phyloP scores from a whole-genome alignment of 2,888 invertebrate species.

The Syrista parreyssii region DNA sequence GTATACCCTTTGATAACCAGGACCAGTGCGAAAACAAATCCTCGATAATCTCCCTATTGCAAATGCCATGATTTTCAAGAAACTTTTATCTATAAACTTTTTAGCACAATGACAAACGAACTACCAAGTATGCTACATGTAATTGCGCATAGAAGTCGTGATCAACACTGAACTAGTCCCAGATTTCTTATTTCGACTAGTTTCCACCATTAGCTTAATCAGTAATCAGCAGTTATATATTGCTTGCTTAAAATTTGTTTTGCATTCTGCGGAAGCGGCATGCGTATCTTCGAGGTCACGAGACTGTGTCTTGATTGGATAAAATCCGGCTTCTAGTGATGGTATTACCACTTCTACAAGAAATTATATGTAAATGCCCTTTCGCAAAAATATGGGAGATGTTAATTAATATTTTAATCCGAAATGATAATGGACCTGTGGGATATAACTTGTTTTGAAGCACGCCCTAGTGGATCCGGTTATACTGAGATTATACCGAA shows the following conservation, averaged over 20 bases:
- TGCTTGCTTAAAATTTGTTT: constrained; percentile 28
- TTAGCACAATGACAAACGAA: background rate
- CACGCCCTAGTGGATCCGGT: no score
- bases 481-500: no score
- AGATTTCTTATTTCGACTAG: no score
- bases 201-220: constrained; percentile 10
- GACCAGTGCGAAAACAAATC: constrained; percentile 33
- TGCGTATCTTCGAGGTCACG: constrained; percentile 25
- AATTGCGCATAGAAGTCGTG: no score
- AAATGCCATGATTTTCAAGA: constrained; percentile 42
- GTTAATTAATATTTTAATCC: no score
- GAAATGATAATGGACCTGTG: no score
- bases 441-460: no score
- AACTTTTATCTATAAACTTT: background rate
- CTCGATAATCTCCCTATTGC: constrained; percentile 36
- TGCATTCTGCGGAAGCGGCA: constrained; percentile 16
- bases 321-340: background rate
- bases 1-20: constrained; percentile 27
- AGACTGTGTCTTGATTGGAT: background rate
- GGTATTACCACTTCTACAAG: no score
- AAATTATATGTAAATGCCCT: no score
- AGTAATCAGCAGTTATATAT: constrained; percentile 28
- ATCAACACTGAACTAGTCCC: no score
- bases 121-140: no score
- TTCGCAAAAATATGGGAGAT: no score